A percentile compares a stretch with the other conserved stretches of the same genome.
These are phyloP conservation scores for Apostichopus japonicus DNA, from an alignment of 35 echinoderm and acorn worm genomes.

Conservation along the genomic window DNA sequence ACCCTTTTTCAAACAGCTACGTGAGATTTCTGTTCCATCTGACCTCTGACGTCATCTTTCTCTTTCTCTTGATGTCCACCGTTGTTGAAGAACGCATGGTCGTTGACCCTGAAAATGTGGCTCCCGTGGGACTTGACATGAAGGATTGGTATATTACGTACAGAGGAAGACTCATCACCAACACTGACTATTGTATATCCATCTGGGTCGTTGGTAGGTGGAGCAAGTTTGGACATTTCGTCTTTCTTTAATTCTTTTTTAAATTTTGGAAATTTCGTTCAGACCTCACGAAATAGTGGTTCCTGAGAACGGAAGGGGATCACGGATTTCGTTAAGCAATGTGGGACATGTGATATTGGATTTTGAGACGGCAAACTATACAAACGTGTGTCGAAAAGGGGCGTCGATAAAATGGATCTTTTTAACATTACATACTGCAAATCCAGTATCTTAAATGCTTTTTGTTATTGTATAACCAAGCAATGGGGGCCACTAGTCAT, in stretches of 20 bases:
- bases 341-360: too few species aligned
- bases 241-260: not conserved
- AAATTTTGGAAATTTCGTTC: too few species aligned
- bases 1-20: not conserved
- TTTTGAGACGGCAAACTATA: too few species aligned
- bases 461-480: too few species aligned
- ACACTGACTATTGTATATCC: not conserved
- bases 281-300: too few species aligned
- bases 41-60: conserved; percentile 50
- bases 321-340: too few species aligned
- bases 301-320: too few species aligned
- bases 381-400: too few species aligned
- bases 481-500: too few species aligned
- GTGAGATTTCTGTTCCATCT: conserved; percentile 12
- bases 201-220: conserved; percentile 1
- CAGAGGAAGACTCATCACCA: not conserved
- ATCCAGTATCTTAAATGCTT: too few species aligned
- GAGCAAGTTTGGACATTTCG: not conserved
- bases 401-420: too few species aligned
- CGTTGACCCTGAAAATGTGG: not conserved
- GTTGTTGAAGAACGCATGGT: not conserved
- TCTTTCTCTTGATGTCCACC: conserved; percentile 23
- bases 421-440: too few species aligned
- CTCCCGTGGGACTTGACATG: not conserved
- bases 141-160: not conserved